Evolutionary conservation across 2,113 vertebrate species (phyloP).

Genomic region (Collichthys lucidus): DNA sequence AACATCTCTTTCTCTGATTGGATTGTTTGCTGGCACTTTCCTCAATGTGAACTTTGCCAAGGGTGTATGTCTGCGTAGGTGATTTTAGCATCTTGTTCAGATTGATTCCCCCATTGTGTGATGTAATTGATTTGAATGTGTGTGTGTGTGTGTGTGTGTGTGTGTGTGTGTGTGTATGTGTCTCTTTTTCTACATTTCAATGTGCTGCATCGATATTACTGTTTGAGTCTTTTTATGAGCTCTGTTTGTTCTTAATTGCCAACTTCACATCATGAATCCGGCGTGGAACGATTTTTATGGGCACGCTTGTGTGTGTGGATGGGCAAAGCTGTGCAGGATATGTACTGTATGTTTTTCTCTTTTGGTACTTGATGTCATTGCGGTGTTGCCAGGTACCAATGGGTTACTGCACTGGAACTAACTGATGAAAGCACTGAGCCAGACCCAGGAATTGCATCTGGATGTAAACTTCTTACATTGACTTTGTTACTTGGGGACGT

Average conservation of each 20-base stretch:
- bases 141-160: conserved; percentile 45
- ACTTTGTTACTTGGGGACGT: conserved; percentile 66
- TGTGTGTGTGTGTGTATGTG: conserved; percentile 46
- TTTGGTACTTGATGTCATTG: conserved; percentile 75
- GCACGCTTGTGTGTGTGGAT: conserved; percentile 48
- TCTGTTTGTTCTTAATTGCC: conserved; percentile 77
- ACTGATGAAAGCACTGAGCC: conserved; percentile 82
- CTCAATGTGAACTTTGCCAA: conserved; percentile 82
- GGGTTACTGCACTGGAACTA: conserved; percentile 81
- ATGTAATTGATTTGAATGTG: conserved; percentile 66
- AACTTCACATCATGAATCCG: conserved; percentile 58
- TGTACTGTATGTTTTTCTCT: conserved; percentile 62
- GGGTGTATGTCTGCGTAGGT: conserved; percentile 72
- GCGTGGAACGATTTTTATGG: conserved; percentile 45
- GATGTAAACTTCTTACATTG: conserved; percentile 77
- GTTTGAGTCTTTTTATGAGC: conserved; percentile 65
- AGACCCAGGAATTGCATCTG: conserved; percentile 75
- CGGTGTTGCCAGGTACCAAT: conserved; percentile 75
- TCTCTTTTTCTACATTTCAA: conserved; percentile 73
- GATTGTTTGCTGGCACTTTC: conserved; percentile 83
- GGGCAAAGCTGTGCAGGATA: conserved; percentile 49
- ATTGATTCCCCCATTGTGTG: conserved; percentile 61
- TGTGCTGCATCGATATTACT: conserved; percentile 61
- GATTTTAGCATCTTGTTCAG: conserved; percentile 68
- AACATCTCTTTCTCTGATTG: conserved; percentile 70